Conservation (phyloP, 2,888 invertebrate species). For the Willowsia nigromaculata region DNA sequence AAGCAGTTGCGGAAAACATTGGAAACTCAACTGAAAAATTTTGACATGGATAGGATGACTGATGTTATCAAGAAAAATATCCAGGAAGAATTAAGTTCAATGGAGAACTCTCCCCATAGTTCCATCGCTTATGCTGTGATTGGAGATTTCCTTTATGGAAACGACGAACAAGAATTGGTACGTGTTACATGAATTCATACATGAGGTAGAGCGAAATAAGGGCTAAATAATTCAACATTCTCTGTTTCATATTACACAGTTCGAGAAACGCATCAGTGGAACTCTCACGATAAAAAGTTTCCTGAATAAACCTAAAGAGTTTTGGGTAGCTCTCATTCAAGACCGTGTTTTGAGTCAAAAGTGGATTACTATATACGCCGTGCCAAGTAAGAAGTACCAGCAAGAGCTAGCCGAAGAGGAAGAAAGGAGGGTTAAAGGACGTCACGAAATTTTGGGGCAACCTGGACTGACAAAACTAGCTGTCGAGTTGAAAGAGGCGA, state of each 20-base stretch:
- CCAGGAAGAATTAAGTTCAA: constrained; percentile 85
- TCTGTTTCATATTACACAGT: constrained; percentile 67
- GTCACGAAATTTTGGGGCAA: constrained; percentile 85
- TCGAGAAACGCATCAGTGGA: constrained; percentile 75
- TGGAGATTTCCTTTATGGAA: constrained; percentile 91
- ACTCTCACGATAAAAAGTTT: constrained; percentile 74
- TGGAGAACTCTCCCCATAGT: constrained; percentile 90
- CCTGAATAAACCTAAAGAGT: constrained; percentile 67
- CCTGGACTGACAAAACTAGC: constrained; percentile 86
- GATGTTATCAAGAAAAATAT: constrained; percentile 87
- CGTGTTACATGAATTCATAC: no score
- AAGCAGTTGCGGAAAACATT: constrained; percentile 83
- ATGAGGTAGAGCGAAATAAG: no score
- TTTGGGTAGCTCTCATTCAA: constrained; percentile 75
- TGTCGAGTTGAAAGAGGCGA: constrained; percentile 85
- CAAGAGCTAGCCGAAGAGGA: constrained; percentile 87
- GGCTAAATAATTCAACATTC: no score
- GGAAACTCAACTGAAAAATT: constrained; percentile 81
- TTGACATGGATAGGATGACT: constrained; percentile 89
- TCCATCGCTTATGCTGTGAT: constrained; percentile 89
- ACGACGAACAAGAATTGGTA: constrained; percentile 84
- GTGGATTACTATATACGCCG: constrained; percentile 75
- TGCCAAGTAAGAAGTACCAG: constrained; percentile 72
- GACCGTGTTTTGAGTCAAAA: constrained; percentile 73
- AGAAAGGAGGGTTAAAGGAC: constrained; percentile 85